Conservation (phyloP, 2,888 invertebrate genomes). For the Hybos culiciformis region DNA sequence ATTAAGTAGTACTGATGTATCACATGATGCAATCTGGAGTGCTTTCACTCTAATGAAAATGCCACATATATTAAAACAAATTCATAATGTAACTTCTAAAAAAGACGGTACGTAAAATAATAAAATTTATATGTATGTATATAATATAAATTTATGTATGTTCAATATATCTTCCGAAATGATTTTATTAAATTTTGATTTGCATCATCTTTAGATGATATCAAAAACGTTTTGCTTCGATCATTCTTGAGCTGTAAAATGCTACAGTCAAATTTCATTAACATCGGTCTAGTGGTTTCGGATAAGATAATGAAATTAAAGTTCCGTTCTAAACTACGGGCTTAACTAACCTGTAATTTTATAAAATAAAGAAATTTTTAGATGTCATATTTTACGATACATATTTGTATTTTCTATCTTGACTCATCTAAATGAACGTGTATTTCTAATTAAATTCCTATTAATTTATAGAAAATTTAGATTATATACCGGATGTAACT, state of each 20-base stretch:
- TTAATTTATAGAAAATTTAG: constrained; percentile 38
- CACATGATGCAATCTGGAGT: constrained; percentile 83
- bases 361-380: too few species aligned
- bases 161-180: too few species aligned
- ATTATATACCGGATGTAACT: constrained; percentile 61
- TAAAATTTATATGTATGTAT: too few species aligned
- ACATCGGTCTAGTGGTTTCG: too few species aligned
- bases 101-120: constrained; percentile 3
- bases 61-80: constrained; percentile 60
- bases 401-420: neutral
- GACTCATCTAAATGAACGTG: neutral
- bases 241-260: neutral
- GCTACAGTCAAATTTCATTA: too few species aligned
- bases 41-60: constrained; percentile 89
- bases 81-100: constrained; percentile 45
- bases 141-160: neutral
- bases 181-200: too few species aligned
- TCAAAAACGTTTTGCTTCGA: neutral
- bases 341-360: too few species aligned
- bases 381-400: too few species aligned
- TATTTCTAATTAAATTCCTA: constrained; percentile 3
- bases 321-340: too few species aligned
- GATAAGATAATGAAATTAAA: too few species aligned
- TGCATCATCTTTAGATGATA: constrained; percentile 4
- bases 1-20: constrained; percentile 72